A percentile compares a stretch with the other conserved stretches of the same genome.
These are phyloP conservation scores for Ricordea florida DNA, from an alignment of 92 coral and sea anemone genomes.

Conservation along the genomic window DNA sequence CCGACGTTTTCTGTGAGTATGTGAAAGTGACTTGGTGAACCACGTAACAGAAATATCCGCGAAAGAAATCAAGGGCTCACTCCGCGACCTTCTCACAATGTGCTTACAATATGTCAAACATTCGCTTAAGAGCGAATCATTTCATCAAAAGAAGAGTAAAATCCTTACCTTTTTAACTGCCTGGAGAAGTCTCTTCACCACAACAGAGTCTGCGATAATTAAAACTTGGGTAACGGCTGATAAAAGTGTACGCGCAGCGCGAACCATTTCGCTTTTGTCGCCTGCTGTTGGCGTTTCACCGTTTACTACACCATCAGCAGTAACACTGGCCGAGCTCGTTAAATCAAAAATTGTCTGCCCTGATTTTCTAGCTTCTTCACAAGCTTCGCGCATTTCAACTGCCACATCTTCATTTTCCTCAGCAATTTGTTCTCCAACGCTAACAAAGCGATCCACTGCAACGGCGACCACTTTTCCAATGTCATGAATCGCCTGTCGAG, in stretches of 20 bases:
- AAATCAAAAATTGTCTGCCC: constrained; percentile 85
- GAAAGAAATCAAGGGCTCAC: too few species aligned
- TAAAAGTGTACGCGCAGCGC: constrained; percentile 86
- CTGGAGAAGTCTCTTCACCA: constrained; percentile 85
- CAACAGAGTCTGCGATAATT: constrained; percentile 91
- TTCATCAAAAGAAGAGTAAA: neutral
- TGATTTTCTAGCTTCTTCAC: constrained; percentile 92
- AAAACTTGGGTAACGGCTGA: constrained; percentile 94
- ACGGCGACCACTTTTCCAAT: constrained; percentile 81
- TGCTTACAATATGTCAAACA: too few species aligned
- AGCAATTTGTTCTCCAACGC: constrained; percentile 96
- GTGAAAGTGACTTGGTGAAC: constrained; percentile 2
- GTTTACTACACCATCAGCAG: neutral
- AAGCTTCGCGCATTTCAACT: constrained; percentile 89
- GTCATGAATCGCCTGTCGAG: constrained; percentile 75
- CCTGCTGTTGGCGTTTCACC: constrained; percentile 53
- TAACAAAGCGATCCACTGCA: constrained; percentile 91
- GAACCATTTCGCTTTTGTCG: constrained; percentile 83
- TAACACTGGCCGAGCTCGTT: constrained; percentile 61
- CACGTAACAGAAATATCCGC: neutral
- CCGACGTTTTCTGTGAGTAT: neutral
- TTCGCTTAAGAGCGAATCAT: neutral
- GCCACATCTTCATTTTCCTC: constrained; percentile 91
- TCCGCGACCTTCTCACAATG: constrained; percentile 8
- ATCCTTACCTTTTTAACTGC: constrained; percentile 92